Base-by-base conservation (phyloP, 1,140 invertebrate species). In the Elymnias hypermnestra region DNA sequence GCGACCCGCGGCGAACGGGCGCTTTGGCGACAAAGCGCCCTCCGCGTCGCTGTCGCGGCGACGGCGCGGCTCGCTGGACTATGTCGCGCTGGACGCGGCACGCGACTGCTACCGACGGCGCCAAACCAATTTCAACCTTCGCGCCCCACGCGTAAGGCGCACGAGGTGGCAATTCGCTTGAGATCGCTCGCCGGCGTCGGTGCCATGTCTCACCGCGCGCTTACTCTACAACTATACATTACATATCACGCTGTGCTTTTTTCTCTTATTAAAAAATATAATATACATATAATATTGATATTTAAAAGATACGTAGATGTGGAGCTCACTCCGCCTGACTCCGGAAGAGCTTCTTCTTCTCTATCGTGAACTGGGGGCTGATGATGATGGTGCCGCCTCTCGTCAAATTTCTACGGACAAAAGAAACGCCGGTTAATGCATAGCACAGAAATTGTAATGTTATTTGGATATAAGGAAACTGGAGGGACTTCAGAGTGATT, bases 261-360 rank as follows among this genome's bases (percentile, higher is more conserved):
- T 77, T 77, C 73, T 73, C 71, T 84, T 81, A 81, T 77, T 75
- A 81, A 84, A 82, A 84, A 79, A n/a, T 83, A 85, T 83, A 79
- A 79, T 83, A 83, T 81, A 82, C 71, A 78, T 82, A 73, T 74
- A 75, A 83, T 81, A 83, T 82, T 84, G 81, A 84, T 84, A 84
- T 84, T 77, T 82, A 75, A 82, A 82, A 71, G 77, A 82, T 82
- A 82, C 77, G 77, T 76, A 78, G 74, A 76, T 61, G 68, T 77
- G 72, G 71, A 75, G 74, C 63, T 72, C 70, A 88, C 47, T 86
- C 76, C 43, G 88, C 84, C 61, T 89, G 87, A 70, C 89, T 92
- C 73, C 94, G 88, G 89, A 95, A 96, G 29, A 96, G 87, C 82
- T 95, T 95, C 81, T 94, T 95, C 88, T 95, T 96, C 64, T 91